These are phyloP conservation scores for Vulpes vulpes DNA, from an alignment of 2,113 vertebrate species.

Conservation along the genomic window DNA sequence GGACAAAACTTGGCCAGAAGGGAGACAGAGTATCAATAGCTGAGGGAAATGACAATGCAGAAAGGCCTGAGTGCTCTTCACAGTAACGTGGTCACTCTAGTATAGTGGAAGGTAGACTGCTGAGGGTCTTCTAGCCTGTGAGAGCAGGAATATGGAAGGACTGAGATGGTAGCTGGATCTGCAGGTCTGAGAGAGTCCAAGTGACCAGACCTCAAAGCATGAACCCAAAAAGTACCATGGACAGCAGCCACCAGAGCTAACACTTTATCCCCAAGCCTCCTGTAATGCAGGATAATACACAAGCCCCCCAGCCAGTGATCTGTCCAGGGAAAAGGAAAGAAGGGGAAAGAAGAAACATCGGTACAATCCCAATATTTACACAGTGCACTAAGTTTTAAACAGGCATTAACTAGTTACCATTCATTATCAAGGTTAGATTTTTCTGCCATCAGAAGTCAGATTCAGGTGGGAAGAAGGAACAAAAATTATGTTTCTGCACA, in stretches of 20 bases:
- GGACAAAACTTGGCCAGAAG: neutral
- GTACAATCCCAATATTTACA: neutral
- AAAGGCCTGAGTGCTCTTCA: neutral
- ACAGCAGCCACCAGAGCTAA: neutral
- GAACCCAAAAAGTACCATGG: no score
- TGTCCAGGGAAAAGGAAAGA: neutral
- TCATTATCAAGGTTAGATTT: neutral
- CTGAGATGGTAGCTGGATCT: neutral
- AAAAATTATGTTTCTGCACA: neutral
- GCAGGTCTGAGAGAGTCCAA: neutral
- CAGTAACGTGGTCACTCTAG: neutral
- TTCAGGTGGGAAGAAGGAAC: neutral
- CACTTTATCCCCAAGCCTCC: rapidly evolving
- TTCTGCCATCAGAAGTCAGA: neutral
- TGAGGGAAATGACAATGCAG: no score
- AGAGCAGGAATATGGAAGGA: neutral
- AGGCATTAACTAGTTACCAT: neutral
- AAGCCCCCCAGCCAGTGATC: neutral
- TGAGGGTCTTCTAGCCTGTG: rapidly evolving
- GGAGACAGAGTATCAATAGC: neutral
- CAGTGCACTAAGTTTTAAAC: neutral
- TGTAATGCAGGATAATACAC: rapidly evolving
- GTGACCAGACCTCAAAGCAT: neutral
- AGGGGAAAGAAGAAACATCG: neutral
- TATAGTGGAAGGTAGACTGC: neutral